These are phyloP conservation scores for Pyrrhia umbra DNA, from an alignment of 2,888 invertebrate genomes.

Conservation along the genomic window DNA sequence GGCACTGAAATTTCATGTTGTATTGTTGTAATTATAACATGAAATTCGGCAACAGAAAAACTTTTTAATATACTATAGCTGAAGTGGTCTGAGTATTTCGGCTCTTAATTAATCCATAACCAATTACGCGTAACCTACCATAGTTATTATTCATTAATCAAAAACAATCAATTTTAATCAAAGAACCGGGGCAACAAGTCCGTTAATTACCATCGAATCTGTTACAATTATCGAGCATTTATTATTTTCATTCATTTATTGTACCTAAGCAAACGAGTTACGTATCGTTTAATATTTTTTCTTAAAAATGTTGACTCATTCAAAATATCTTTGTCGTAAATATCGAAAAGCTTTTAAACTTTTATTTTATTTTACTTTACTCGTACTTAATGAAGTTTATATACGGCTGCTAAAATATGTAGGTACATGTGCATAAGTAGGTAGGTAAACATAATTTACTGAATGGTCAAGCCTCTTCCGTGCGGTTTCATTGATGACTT, in stretches of 20 bases:
- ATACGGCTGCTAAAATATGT: constrained; percentile 11
- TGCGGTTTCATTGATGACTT: constrained; percentile 52
- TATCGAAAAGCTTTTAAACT: constrained; percentile 70
- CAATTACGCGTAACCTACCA: background rate
- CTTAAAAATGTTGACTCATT: constrained; percentile 54
- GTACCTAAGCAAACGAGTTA: constrained; percentile 31
- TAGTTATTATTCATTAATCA: background rate
- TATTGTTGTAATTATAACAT: too few species aligned
- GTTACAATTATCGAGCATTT: constrained; percentile 26
- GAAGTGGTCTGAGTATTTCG: background rate
- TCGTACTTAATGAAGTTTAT: constrained; percentile 12
- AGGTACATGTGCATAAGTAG: constrained; percentile 3
- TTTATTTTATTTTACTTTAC: constrained; percentile 54
- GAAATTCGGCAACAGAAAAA: too few species aligned
- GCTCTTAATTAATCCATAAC: too few species aligned
- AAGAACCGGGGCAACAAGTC: constrained; percentile 19
- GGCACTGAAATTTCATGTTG: too few species aligned
- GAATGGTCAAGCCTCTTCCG: constrained; percentile 45
- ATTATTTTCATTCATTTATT: constrained; percentile 32
- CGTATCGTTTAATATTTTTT: constrained; percentile 22
- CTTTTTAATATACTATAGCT: too few species aligned
- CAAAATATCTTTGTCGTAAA: constrained; percentile 42
- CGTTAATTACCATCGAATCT: constrained; percentile 20
- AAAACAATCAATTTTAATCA: background rate
- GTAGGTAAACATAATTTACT: constrained; percentile 30